Base-by-base conservation (phyloP, 2,797 vertebrate species). In the Esox lucius region DNA sequence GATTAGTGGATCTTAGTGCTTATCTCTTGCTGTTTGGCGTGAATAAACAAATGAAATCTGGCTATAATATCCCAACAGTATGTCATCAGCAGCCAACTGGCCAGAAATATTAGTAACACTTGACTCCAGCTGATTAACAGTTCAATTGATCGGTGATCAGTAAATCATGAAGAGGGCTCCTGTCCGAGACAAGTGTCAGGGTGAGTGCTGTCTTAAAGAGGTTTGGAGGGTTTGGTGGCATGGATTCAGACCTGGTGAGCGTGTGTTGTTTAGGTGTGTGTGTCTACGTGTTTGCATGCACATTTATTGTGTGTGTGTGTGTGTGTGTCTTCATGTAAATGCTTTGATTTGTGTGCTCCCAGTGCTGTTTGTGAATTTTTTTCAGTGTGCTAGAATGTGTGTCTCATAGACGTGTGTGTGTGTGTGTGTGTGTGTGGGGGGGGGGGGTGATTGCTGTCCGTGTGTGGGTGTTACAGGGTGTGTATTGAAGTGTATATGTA, bases 71-170 rank as follows among this genome's bases (percentile, higher is more conserved):
- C 35, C 19, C 66, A 22, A 6, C 31, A 16, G 65, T 39, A 17
- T n/a, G 12, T n/a, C 31, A n/a, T 51, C 68, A 70, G 28, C 48
- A 68, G 78, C 65, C 64, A 66, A 15, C 46, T 49, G 74, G 62
- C 73, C 76, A 77, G 65, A 75, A 79, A 59, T 62, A 74, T 81
- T 83, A 77, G 76, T 64, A 77, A 68, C 68, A 76, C 79, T 85
- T 74, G 28, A 78, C 73, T 79, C 19, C 46, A 84, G 62, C 51
- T 51, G 75, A 72, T 68, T 75, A 68, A 80, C 73, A 39, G 75
- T 76, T 80, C 73, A 81, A 76, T 17, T 56, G 17, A 73, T 53
- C 64, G 73, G 53, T 70, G 65, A n/a, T 74, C 26, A 69, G 67
- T 64, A n/a, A 75, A 75, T 5, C 33, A 67, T 48, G 51, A 17